Evolutionary conservation across 2,888 invertebrate genomes (phyloP).

Genomic region (Lottia gigantea): DNA sequence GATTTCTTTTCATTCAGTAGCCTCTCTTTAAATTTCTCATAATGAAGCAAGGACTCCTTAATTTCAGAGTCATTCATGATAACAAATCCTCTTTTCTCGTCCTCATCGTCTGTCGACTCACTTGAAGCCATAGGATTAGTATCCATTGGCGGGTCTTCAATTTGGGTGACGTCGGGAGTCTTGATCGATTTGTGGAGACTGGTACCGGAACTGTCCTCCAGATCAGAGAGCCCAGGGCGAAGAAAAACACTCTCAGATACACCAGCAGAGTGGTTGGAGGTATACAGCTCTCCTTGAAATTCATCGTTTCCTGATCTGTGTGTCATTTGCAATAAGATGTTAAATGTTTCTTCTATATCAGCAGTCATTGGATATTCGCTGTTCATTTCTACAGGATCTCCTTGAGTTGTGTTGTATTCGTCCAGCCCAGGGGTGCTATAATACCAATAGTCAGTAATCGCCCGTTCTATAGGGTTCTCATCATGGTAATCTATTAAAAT

Average conservation of each 20-base stretch:
- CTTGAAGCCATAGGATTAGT: background rate
- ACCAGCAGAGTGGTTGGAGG: too few relatives aligned
- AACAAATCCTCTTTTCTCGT: background rate
- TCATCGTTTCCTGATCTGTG: background rate
- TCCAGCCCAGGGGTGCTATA: background rate
- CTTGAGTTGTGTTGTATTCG: background rate
- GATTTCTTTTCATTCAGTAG: background rate
- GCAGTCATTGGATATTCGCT: constrained; percentile 1
- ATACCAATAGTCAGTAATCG: background rate
- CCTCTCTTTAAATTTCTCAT: background rate
- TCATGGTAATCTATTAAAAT: background rate
- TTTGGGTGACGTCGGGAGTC: background rate
- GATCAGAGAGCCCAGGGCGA: background rate
- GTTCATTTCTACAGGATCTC: too few relatives aligned
- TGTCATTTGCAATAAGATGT: background rate
- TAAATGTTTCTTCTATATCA: background rate
- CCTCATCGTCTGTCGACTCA: background rate
- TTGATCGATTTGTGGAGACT: background rate
- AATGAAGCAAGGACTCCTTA: background rate
- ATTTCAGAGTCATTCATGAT: background rate
- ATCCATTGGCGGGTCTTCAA: background rate
- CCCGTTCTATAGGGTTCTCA: background rate
- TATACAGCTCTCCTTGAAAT: background rate
- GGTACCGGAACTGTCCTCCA: background rate
- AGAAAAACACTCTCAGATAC: background rate